These are phyloP conservation scores for Chascanopsetta lugubris DNA, from an alignment of 2,113 vertebrate species.

Conservation along the genomic window DNA sequence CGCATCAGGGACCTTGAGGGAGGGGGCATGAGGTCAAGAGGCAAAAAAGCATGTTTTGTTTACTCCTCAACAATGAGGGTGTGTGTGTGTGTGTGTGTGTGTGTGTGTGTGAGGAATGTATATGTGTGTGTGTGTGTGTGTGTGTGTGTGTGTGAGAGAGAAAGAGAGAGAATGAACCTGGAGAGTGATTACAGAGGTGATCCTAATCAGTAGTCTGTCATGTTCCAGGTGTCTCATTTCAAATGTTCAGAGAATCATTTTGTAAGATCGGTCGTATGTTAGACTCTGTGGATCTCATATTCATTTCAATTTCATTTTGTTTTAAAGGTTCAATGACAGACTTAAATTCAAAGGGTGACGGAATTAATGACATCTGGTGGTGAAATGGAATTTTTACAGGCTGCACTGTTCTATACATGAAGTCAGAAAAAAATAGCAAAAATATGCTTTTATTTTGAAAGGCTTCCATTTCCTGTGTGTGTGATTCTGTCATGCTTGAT, in stretches of 20 bases:
- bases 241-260: too few species aligned
- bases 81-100: background rate
- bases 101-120: background rate
- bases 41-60: conserved; percentile 18
- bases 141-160: conserved; percentile 2
- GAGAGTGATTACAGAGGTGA: background rate
- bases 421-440: too few species aligned
- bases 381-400: too few species aligned
- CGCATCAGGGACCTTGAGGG: conserved; percentile 48
- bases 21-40: conserved; percentile 2
- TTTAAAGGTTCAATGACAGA: background rate
- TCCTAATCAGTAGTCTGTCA: background rate
- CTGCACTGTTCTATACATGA: too few species aligned
- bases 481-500: too few species aligned
- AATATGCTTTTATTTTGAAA: too few species aligned
- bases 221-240: conserved; percentile 15
- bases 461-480: too few species aligned
- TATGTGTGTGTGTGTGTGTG: background rate
- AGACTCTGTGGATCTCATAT: too few species aligned
- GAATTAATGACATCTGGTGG: too few species aligned
- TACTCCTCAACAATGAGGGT: background rate
- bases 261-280: too few species aligned
- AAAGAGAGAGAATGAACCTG: background rate
- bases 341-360: too few species aligned
- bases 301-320: conserved; percentile 16